Conservation (phyloP, 2,888 invertebrate genomes). For the Ophraella communa region DNA sequence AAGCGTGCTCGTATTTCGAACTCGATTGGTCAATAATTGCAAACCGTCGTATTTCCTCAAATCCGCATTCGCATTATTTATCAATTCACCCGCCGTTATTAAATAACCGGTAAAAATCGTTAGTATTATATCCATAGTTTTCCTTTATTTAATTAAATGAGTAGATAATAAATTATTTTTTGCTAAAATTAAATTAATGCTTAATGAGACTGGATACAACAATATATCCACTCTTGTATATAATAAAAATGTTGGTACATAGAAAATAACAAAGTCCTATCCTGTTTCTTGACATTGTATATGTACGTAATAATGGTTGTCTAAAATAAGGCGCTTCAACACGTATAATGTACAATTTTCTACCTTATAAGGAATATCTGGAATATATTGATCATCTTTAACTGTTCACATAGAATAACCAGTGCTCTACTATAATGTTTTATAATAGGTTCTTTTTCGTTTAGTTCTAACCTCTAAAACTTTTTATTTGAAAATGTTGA, state of each 20-base stretch:
- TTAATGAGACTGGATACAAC: too few relatives aligned
- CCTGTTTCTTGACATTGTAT: slow-evolving; percentile 1
- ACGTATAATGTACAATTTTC: slow-evolving; percentile 18
- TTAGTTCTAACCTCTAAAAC: slow-evolving; percentile 50
- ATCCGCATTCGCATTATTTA: too few relatives aligned
- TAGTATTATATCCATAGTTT: too few relatives aligned
- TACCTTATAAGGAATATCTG: slow-evolving; percentile 42
- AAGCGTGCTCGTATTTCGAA: too few relatives aligned
- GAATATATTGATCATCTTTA: slow-evolving; percentile 45
- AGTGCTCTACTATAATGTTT: slow-evolving; percentile 51
- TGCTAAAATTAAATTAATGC: too few relatives aligned
- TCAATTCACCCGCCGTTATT: too few relatives aligned
- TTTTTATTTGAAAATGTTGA: slow-evolving; percentile 43
- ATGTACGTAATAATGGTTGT: slow-evolving; percentile 28
- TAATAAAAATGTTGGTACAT: background rate
- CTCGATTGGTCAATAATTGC: too few relatives aligned
- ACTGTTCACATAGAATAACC: slow-evolving; percentile 35
- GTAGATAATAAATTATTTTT: too few relatives aligned
- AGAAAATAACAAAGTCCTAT: background rate
- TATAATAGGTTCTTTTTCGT: slow-evolving; percentile 53
- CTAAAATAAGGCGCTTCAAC: slow-evolving; percentile 17
- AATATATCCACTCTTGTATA: too few relatives aligned
- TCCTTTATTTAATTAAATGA: too few relatives aligned
- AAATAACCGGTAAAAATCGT: too few relatives aligned
- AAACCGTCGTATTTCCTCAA: too few relatives aligned